These are phyloP conservation scores for Hormaphis cornu DNA, from an alignment of 1,140 invertebrate genomes.

Conservation along the genomic window DNA sequence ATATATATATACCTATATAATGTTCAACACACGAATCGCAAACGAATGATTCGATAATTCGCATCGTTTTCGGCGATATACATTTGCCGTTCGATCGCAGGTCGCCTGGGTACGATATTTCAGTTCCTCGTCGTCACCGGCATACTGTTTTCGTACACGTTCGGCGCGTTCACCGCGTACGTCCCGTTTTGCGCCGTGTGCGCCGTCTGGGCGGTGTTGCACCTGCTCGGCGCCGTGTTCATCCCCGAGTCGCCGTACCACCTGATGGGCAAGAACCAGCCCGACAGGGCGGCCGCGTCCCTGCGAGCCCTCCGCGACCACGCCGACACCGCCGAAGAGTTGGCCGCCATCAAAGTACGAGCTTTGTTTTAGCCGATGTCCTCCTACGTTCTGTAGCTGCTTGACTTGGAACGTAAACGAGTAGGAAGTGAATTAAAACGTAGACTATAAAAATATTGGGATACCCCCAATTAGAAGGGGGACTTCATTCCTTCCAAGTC, in stretches of 20 bases:
- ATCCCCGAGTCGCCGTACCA: conserved; percentile 77
- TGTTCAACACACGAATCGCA: too few species aligned
- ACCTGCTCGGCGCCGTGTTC: conserved; percentile 55
- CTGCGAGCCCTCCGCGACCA: background rate
- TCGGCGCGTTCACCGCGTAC: conserved; percentile 59
- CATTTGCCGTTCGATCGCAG: conserved; percentile 40
- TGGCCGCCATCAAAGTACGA: background rate
- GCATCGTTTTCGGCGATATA: too few species aligned
- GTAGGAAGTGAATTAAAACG: too few species aligned
- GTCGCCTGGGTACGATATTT: conserved; percentile 70
- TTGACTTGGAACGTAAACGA: too few species aligned
- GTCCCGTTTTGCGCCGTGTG: conserved; percentile 56
- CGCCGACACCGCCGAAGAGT: background rate
- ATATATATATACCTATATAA: too few species aligned
- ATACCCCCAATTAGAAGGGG: too few species aligned
- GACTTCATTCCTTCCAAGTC: too few species aligned
- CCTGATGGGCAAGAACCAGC: conserved; percentile 47
- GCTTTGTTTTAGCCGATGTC: too few species aligned
- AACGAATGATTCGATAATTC: too few species aligned
- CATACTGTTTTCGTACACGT: conserved; percentile 62
- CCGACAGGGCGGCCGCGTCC: background rate
- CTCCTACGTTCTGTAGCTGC: too few species aligned
- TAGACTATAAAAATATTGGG: too few species aligned
- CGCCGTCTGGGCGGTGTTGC: conserved; percentile 54
- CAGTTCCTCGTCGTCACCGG: conserved; percentile 72